Conservation (phyloP, 2,797 vertebrate species). For the Lithobates pipiens region DNA sequence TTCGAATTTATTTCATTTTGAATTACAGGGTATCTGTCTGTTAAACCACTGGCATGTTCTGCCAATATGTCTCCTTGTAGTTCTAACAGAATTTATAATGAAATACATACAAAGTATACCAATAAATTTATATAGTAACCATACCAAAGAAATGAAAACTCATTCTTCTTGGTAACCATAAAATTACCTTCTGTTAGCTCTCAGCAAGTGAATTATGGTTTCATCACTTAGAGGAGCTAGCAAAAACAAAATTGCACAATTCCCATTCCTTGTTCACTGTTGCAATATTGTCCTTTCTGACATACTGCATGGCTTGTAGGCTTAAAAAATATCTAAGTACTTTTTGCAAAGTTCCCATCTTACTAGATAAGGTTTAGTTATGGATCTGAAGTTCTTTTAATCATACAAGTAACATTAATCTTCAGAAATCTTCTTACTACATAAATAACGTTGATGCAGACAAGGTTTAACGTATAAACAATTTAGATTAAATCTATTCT, state of each 20-base stretch:
- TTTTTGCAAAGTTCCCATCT: conserved; percentile 47
- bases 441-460: conserved; percentile 39
- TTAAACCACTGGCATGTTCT: conserved; percentile 72
- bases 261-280: conserved; percentile 66
- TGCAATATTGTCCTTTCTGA: conserved; percentile 68
- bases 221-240: conserved; percentile 75
- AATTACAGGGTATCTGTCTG: conserved; percentile 80
- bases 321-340: conserved; percentile 46
- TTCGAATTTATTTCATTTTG: conserved; percentile 82
- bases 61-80: conserved; percentile 71
- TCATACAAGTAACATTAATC: conserved; percentile 51
- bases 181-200: conserved; percentile 87
- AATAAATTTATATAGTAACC: conserved; percentile 85
- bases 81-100: conserved; percentile 82
- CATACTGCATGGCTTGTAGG: conserved; percentile 67
- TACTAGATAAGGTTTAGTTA: conserved; percentile 46
- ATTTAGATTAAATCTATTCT: conserved; percentile 46
- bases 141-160: conserved; percentile 83
- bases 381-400: conserved; percentile 37
- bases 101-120: conserved; percentile 80
- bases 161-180: conserved; percentile 85
- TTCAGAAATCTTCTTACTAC: conserved; percentile 35
- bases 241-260: conserved; percentile 72
- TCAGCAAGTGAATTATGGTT: conserved; percentile 82
- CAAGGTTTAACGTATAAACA: conserved; percentile 31